Evolutionary conservation across 2,113 vertebrate genomes (phyloP).

Genomic region (Alligator sinensis): DNA sequence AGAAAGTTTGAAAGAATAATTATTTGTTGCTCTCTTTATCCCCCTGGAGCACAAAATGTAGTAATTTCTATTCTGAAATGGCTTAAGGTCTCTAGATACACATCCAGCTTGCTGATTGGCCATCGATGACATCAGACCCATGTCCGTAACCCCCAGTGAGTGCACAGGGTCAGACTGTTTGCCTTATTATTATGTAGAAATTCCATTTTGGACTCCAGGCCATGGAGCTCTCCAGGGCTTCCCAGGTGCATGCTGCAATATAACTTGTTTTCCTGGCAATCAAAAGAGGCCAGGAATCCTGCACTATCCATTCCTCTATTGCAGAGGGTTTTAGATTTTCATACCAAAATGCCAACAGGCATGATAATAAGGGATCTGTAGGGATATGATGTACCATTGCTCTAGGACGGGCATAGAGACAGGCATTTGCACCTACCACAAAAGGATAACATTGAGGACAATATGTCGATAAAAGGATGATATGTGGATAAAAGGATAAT

Average conservation of each 20-base stretch:
- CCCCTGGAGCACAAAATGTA: fast-evolving
- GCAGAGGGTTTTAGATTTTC: neutral
- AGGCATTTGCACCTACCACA: neutral
- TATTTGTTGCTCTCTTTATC: neutral
- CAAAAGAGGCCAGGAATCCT: neutral
- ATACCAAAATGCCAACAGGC: fast-evolving
- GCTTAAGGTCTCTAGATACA: neutral
- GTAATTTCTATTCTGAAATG: neutral
- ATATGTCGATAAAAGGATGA: too few species aligned
- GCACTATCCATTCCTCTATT: neutral
- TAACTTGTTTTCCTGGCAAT: neutral
- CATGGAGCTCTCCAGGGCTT: neutral
- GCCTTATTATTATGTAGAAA: neutral
- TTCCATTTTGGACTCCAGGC: neutral
- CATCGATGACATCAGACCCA: fast-evolving
- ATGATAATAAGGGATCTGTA: neutral
- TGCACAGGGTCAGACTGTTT: neutral
- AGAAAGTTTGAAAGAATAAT: neutral
- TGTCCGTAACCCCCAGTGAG: neutral
- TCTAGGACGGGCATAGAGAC: neutral
- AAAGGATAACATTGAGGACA: fast-evolving
- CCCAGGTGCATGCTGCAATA: neutral
- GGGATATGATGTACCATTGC: neutral
- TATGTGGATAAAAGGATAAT: too few species aligned
- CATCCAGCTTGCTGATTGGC: neutral